A percentile compares a stretch with the other conserved stretches of the same genome.
Conservation (phyloP, 2,888 invertebrate species). For the Hemithea aestivaria region DNA sequence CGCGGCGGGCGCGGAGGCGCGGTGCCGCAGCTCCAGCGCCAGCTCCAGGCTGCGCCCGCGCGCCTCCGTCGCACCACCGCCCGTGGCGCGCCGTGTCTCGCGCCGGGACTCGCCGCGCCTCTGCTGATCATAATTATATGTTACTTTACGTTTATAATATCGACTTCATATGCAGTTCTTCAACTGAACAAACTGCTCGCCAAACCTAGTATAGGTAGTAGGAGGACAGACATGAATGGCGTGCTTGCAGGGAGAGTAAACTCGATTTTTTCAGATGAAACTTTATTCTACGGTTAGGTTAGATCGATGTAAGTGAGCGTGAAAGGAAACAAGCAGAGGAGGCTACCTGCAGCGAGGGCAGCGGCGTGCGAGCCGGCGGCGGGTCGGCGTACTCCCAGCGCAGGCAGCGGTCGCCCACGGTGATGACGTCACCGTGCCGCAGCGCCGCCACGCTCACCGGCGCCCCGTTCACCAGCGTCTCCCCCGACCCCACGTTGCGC, state of each 20-base stretch:
- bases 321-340: no score
- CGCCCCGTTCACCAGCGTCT: slow-evolving; percentile 62
- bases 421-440: slow-evolving; percentile 60
- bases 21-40: slow-evolving; percentile 39
- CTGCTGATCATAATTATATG: no score
- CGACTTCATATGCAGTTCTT: no score
- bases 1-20: slow-evolving; percentile 39
- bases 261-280: no score
- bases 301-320: no score
- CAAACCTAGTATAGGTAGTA: no score
- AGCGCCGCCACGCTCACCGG: slow-evolving; percentile 61
- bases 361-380: slow-evolving; percentile 14
- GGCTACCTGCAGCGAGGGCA: neutral
- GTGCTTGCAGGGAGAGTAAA: no score
- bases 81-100: slow-evolving; percentile 12
- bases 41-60: slow-evolving; percentile 31
- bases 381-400: slow-evolving; percentile 62
- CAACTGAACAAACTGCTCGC: no score
- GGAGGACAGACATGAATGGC: no score
- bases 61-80: slow-evolving; percentile 21
- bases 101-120: slow-evolving; percentile 13
- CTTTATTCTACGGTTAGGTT: no score
- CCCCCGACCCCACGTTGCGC: slow-evolving; percentile 57
- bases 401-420: slow-evolving; percentile 53
- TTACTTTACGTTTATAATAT: no score